These are phyloP conservation scores for Laspeyria flexula DNA, from an alignment of 2,888 invertebrate genomes.

Conservation along the genomic window DNA sequence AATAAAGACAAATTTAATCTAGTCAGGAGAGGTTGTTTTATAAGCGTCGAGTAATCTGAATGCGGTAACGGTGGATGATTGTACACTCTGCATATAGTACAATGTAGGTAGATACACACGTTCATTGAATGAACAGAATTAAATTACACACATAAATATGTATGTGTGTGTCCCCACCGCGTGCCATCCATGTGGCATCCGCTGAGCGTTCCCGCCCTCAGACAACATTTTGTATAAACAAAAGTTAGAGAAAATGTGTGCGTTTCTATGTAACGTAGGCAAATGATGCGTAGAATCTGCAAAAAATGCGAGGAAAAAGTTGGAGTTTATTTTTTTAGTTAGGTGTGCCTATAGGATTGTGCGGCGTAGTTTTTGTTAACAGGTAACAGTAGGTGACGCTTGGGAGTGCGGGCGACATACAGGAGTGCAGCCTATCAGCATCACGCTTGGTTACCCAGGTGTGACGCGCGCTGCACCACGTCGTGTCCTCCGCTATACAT, in stretches of 20 bases:
- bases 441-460: constrained; percentile 60
- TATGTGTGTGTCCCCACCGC: constrained; percentile 9
- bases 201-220: constrained; percentile 21
- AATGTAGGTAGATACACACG: constrained; percentile 1
- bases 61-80: constrained; percentile 31
- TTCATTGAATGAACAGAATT: constrained; percentile 36
- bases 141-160: constrained; percentile 21
- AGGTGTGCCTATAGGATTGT: not conserved
- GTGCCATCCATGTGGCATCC: constrained; percentile 36
- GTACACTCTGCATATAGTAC: constrained; percentile 25
- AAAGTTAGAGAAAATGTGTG: constrained; percentile 11
- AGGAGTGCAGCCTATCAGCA: constrained; percentile 57
- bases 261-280: not conserved
- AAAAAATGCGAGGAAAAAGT: not conserved
- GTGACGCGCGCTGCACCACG: constrained; percentile 35
- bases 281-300: not conserved
- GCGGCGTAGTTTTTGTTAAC: not conserved
- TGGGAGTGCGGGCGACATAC: constrained; percentile 37
- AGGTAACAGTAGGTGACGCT: constrained; percentile 10
- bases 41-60: constrained; percentile 16
- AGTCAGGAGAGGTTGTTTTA: not conserved
- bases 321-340: not conserved
- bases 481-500: constrained; percentile 45
- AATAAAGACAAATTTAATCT: not conserved
- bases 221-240: constrained; percentile 29